These are phyloP conservation scores for Halcyon smyrnensis DNA, from an alignment of 2,797 vertebrate genomes.

Conservation along the genomic window DNA sequence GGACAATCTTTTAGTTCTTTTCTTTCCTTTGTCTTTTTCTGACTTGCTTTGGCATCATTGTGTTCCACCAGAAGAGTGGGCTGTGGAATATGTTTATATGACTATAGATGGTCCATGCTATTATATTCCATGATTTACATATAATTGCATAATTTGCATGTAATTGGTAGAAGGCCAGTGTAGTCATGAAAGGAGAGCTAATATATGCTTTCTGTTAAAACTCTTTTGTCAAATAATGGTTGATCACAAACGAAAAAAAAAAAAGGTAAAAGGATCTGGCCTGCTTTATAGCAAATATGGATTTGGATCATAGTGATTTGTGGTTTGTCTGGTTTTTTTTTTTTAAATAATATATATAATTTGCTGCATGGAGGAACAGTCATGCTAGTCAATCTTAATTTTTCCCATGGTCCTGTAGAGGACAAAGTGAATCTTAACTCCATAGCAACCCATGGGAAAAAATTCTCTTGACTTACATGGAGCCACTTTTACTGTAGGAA, in stretches of 20 bases:
- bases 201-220: neutral
- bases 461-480: neutral
- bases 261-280: neutral
- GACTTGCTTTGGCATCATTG: neutral
- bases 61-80: neutral
- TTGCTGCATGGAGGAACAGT: neutral
- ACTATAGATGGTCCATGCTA: neutral
- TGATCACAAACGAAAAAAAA: neutral
- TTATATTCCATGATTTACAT: neutral
- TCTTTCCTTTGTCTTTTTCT: neutral
- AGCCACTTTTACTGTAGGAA: neutral
- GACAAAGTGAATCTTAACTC: neutral
- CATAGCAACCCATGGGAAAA: neutral
- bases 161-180: neutral
- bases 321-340: neutral
- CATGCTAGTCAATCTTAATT: neutral
- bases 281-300: neutral
- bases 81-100: neutral
- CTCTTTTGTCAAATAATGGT: neutral
- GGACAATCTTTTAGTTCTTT: neutral
- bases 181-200: neutral
- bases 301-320: neutral
- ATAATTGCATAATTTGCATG: slow-evolving; percentile 16
- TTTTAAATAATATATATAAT: neutral
- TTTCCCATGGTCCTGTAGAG: neutral